Base-by-base conservation (phyloP, 2,113 vertebrate genomes). In the Piprites chloris region DNA sequence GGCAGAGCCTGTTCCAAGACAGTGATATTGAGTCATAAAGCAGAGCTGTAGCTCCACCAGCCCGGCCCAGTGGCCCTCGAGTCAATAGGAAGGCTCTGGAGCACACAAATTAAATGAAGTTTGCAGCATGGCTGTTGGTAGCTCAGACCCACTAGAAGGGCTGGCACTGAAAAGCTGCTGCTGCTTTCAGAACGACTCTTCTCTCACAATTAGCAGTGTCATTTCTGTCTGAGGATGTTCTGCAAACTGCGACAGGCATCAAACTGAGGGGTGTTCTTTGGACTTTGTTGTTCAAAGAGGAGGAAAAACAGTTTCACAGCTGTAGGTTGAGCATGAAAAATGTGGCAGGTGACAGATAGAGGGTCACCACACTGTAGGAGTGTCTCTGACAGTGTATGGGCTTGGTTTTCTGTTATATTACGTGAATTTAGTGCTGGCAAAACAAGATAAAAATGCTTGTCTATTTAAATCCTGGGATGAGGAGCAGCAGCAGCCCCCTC, bases 11-110 rank as follows among this genome's bases (percentile, higher is more conserved):
- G 9, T 85, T 95, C 87, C 89, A 91, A 91, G 84, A 32, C 74
- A 96, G 93, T 85, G 91, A 95, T 65, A 89, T 53, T 95, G 93
- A 96, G 94, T 97, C 95, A 96, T 46, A 89, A 87, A 82, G 84
- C 74, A 73, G 91, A 87, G 89, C 66, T 1, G 9, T 30, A 92
- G 89, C 93, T 95, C 94, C 85, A 82, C 33, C 87, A 93, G 93
- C 37, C 69, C 8, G 5, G 76, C 87, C 87, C 87, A 87, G 14
- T 41, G 49, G 41, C 67, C 68, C 87, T 56, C 46, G 65, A 92
- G 87, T 69, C 89, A 78, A 58, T 19, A 37, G 65, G 23, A 89
- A 72, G 44, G 61, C 65, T 87, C 66, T 95, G 84, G 91, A 96
- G 49, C 35, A 58, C 77, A 68, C 10, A 65, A 78, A 95, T 81